Percentiles rank a stretch among this genome's conserved stretches.
Conservation (phyloP, 2,113 vertebrate species). For the Delphinus delphis region DNA sequence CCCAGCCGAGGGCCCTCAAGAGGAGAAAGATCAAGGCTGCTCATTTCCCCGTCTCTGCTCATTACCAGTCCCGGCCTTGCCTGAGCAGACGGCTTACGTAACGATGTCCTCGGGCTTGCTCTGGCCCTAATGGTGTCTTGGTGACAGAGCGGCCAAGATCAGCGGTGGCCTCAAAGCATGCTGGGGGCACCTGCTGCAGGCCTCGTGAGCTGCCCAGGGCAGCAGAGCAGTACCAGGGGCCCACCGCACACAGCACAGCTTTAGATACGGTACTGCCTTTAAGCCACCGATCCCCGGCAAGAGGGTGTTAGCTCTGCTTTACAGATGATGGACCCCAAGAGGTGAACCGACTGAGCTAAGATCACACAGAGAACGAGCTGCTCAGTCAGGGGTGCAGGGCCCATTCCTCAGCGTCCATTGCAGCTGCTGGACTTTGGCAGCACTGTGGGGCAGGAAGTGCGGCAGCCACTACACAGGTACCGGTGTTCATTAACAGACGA, state of each 20-base stretch:
- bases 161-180: background rate
- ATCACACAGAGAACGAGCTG: background rate
- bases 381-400: background rate
- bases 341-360: background rate
- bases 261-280: background rate
- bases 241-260: rapidly evolving
- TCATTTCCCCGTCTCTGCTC: background rate
- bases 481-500: background rate
- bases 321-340: background rate
- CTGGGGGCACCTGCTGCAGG: background rate
- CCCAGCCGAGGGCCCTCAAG: background rate
- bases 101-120: background rate
- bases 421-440: too few species aligned
- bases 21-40: background rate
- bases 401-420: too few species aligned
- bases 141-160: background rate
- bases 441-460: background rate
- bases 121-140: background rate
- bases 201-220: background rate
- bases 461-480: background rate
- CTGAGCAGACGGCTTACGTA: background rate
- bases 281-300: background rate
- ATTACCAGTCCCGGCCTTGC: background rate
- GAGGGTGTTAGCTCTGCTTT: background rate
- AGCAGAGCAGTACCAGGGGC: background rate